Base-by-base conservation (phyloP, 2,888 invertebrate genomes). In the Apomyelois bistriatella region DNA sequence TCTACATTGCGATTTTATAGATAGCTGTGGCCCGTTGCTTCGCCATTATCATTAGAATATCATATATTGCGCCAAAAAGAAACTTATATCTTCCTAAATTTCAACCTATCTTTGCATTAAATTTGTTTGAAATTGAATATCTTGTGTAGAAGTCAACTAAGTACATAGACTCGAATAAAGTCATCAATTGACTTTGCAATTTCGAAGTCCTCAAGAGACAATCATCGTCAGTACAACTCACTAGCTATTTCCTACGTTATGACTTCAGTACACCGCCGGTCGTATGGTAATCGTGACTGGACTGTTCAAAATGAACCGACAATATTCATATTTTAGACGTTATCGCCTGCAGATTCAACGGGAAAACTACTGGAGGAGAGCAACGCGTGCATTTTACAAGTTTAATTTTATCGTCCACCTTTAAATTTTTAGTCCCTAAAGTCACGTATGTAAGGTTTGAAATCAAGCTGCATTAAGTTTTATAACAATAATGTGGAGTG, bases 261-360 rank as follows among this genome's bases (percentile, higher is more conserved):
- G 46, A 10, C 46, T 32, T 16, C 32, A 46, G 46, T 35, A 46
- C 32, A 32, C 32, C 32, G 46, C 32, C 46, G 32, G 46, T 32
- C 16, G 12, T 43, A 43, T 53, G 49, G 59, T 66, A 72, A 68
- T 70, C 79, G 78, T 79, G 79, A 75, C 74, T 52, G 57, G 72
- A 74, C 67, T 79, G 55, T 62, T 71, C 61, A 68, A 74, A 66
- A 53, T 58, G 53, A 58, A 61, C 65, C 65, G 74, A 76, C 70
- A 70, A 78, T 80, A 81, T 79, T 79, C 79, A 79, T 79, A 79
- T 78, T 79, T 80, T 72, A 77, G 64, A 52, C 60, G 64, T 68
- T 75, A 79, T 76, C 72, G 71, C 66, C 58, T n/a, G 60, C 30
- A 70, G 72, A 74, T 74, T 68, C 64, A 62, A 68, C 67, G 66